These are phyloP conservation scores for Dipus sagitta DNA, from an alignment of 2,797 vertebrate genomes.

Conservation along the genomic window DNA sequence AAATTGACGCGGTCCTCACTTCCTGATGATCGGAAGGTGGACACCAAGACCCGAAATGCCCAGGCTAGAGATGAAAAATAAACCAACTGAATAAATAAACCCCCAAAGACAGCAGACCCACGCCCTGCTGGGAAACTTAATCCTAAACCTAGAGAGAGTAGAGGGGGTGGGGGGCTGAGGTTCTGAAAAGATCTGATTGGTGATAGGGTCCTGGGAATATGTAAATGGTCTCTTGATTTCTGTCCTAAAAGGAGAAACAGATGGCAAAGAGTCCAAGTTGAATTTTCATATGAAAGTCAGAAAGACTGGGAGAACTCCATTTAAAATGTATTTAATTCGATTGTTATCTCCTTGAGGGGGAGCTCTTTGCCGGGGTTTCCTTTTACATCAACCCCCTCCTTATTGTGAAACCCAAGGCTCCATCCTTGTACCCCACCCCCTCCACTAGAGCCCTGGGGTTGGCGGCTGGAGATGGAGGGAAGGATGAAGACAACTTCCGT, in stretches of 20 bases:
- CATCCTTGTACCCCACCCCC: not conserved
- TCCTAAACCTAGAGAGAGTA: conserved; percentile 82
- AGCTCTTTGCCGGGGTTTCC: conserved; percentile 67
- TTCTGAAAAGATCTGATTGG: conserved; percentile 89
- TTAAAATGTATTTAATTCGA: conserved; percentile 87
- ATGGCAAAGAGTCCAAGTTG: conserved; percentile 85
- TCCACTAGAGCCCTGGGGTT: conserved; percentile 33
- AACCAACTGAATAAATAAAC: conserved; percentile 89
- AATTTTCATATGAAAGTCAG: conserved; percentile 88
- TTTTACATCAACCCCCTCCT: conserved; percentile 64
- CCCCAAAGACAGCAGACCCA: conserved; percentile 86
- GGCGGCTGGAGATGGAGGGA: not conserved
- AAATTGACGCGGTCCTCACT: conserved; percentile 63
- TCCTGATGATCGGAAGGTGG: conserved; percentile 85
- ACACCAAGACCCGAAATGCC: conserved; percentile 80
- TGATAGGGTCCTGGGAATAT: conserved; percentile 88
- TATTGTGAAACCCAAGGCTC: conserved; percentile 65
- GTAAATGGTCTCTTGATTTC: conserved; percentile 89
- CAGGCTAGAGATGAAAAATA: conserved; percentile 85
- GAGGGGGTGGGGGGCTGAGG: conserved; percentile 71
- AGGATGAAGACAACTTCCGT: conserved; percentile 25
- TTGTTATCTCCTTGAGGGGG: conserved; percentile 84
- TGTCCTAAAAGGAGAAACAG: conserved; percentile 90
- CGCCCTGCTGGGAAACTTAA: conserved; percentile 88
- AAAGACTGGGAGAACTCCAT: conserved; percentile 84